phyloP scores from a whole-genome alignment of 2,113 vertebrate species.

The Sminthopsis crassicaudata region DNA sequence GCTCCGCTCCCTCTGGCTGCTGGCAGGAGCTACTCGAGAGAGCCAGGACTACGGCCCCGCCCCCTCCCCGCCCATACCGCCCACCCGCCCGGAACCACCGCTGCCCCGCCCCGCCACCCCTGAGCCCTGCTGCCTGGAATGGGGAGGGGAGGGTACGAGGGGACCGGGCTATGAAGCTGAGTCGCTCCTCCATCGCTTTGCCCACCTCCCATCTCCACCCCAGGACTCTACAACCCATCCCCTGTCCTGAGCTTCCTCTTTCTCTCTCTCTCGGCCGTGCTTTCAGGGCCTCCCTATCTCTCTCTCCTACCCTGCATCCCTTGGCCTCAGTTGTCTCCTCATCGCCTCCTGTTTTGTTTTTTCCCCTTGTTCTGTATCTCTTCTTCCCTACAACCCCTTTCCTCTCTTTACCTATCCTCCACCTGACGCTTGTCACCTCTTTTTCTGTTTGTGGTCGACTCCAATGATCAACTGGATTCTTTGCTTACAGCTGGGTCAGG shows the following conservation, averaged over 20 bases:
- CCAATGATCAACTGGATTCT: conserved; percentile 33
- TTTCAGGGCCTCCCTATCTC: background rate
- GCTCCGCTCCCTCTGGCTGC: conserved; percentile 64
- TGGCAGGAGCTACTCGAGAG: conserved; percentile 46
- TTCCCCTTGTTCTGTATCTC: background rate
- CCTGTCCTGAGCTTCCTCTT: background rate
- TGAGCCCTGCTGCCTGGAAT: background rate
- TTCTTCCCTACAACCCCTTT: background rate
- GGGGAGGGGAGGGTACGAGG: background rate
- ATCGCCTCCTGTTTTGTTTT: background rate
- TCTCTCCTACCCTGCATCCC: background rate
- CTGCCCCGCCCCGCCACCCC: conserved; percentile 56
- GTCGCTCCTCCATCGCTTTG: conserved; percentile 44
- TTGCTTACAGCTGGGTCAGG: background rate
- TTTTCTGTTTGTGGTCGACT: background rate
- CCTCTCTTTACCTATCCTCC: background rate
- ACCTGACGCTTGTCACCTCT: background rate
- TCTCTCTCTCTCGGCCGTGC: background rate
- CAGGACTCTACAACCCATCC: background rate
- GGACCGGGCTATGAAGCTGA: conserved; percentile 29
- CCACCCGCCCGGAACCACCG: conserved; percentile 74
- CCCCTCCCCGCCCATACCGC: conserved; percentile 71
- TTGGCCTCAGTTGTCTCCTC: background rate
- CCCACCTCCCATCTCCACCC: conserved; percentile 30
- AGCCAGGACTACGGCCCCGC: conserved; percentile 73